Base-by-base conservation (phyloP, 2,888 invertebrate species). In the Ichneumon xanthorius region DNA sequence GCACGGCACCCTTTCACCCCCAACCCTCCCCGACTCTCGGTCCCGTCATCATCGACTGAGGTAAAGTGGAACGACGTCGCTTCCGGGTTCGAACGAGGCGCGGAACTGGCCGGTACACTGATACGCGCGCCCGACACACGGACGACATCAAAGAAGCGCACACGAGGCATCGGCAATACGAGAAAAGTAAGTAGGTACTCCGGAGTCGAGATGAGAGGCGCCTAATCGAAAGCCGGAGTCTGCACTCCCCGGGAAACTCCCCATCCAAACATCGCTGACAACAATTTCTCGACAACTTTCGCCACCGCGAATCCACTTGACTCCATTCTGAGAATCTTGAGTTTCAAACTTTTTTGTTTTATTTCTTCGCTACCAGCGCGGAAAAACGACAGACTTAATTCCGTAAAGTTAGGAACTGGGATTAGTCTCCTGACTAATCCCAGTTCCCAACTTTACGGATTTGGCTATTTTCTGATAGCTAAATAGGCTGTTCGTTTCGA, bases 111-210 rank as follows among this genome's bases (percentile, higher is more conserved):
- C 55, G 55, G 30, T 33, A 48, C n/a, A 37, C 58, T 37, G 61
- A 2, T 70, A 53, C 53, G 19, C 68, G 70, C 79, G 37, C n/a
- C 16, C 37, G 4, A 6, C 53, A 37, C 73, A 53, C 61, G 53
- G 16, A 33, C 63, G 79, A 55, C 73, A 83, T 83, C 73, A 83
- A 83, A 70, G 78, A 70, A n/a, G 71, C 45, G 63, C 26, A 30
- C 33, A 16, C 45, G 19, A 61, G 45, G 55, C 37, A 50, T 22
- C 45, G 71, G 61, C 63, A 63, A 63, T 63, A 63, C 63, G 73
- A 50, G 61, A 67, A 78, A 78, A 67, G 48, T 67, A 33, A 63
- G 63, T 16, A 33, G 63, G 63, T n/a, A 67, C 65, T 48, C 48
- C 68, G 22, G 37, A 55, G 55, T 19, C 16, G 14, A 11, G 30